Evolutionary conservation across 2,797 vertebrate genomes (phyloP), one percentile per base, ranked within the genome.

Genomic region (Gouania willdenowi): DNA sequence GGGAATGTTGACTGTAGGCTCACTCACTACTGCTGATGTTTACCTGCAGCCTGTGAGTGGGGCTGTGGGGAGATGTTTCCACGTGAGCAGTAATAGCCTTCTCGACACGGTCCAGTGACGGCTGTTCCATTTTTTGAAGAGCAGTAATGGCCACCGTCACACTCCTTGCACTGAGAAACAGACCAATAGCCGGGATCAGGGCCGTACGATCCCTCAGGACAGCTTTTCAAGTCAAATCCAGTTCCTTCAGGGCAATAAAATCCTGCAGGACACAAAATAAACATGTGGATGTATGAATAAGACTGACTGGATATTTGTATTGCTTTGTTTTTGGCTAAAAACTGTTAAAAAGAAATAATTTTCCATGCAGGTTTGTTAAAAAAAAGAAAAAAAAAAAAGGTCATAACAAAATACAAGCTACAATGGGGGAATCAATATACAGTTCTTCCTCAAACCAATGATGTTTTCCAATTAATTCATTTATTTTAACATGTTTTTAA

Each of bases 231-330:
- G 61, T 87, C 64, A 48, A 83, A 68, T 1, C 90, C 89, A 1
- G 86, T 92, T 29, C 86, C 83, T 57, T 85, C 71, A 1, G 87
- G 90, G 48, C 93, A 96, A 70, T 90, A 93, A 84, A 92, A 96
- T 11, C 92, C 93, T 94, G 61, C 6, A 41, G 43, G 34, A 13
- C 52, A 61, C 21, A 66, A 26, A 45, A 41, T n/a, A 52, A 40
- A 39, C n/a, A 37, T 4, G 27, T 1, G 57, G 12, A 53, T 22
- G 5, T 10, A 44, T 23, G 8, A 7, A 23, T 26, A 32, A 6
- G 6, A 62, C 15, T 5, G 24, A 25, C 6, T 2, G 5, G 3
- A 7, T 5, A 26, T 26, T 6, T 8, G 8, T 1, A 32, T 3
- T 23, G 7, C 4, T 2, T 22, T 2, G 22, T 6, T 8, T 3